Evolutionary conservation across 2,797 vertebrate species (phyloP).

Genomic region (Cossypha dichroa): DNA sequence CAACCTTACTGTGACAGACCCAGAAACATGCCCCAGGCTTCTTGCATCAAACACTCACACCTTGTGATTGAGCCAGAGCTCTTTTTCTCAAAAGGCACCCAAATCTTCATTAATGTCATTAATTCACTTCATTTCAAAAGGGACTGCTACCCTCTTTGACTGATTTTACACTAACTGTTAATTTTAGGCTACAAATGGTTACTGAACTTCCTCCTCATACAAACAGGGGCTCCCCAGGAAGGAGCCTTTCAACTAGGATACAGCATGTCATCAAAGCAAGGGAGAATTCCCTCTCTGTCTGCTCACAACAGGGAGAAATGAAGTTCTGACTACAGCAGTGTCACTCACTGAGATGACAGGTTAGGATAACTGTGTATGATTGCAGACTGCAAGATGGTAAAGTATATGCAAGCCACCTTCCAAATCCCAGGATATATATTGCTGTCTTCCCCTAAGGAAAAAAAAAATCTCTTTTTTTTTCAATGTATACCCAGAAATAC

Average conservation of each 20-base stretch:
- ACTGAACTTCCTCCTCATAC: neutral
- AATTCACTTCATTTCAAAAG: constrained; percentile 28
- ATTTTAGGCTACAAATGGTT: neutral
- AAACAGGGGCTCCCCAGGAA: neutral
- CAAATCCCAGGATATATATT: neutral
- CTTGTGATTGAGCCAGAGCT: neutral
- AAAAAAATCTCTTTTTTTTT: neutral
- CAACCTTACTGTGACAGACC: neutral
- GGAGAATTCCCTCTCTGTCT: neutral
- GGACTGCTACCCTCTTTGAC: neutral
- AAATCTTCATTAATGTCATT: neutral
- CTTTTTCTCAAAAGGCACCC: neutral
- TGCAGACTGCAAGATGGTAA: neutral
- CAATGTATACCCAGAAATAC: neutral
- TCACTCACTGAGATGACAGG: constrained; percentile 42
- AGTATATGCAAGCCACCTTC: constrained; percentile 6
- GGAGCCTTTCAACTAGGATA: constrained; percentile 1
- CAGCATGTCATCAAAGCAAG: neutral
- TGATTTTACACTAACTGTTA: neutral
- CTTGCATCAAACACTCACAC: constrained; percentile 14
- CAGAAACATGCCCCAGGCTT: neutral
- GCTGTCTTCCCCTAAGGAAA: neutral
- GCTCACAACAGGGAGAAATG: neutral
- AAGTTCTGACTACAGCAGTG: neutral
- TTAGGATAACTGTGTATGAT: constrained; percentile 21